Base-by-base conservation (phyloP, 2,888 invertebrate species). In the Sialis fuliginosa region DNA sequence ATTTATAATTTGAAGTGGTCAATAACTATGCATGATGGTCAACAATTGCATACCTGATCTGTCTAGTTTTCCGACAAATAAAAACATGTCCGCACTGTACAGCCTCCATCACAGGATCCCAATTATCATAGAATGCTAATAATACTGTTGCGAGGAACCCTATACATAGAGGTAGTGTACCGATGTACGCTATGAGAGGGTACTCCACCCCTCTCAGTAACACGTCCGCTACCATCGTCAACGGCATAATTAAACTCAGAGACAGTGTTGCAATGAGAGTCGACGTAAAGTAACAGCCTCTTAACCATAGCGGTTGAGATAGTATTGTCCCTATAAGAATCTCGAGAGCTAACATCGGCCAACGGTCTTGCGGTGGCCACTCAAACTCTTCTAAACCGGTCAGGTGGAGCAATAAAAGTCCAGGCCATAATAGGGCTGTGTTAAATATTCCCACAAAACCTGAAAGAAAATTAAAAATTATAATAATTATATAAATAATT, bases 401-500 rank as follows among this genome's bases (percentile, higher is more conserved):
- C 53, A 81, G 84, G 64, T 93, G 88, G 35, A 96, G 70, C 49
- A 89, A 71, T 52, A 91, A 84, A 62, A 97, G 88, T 53, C 87
- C 68, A 47, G 89, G 89, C 91, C 95, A 96, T 56, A 91, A 68
- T 10, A 90, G 66, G 48, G 89, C 66, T n/a, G 88, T 69, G 65
- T 87, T 90, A 61, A 91, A 88, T 41, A 96, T 72, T 5, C 97
- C 96, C 52, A 97, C 90, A 62, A 96, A 87, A 50, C 96, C 91
- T 91, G 62, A 31, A 66, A 61, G 47, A 44, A 48, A 46, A 39
- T 43, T 33, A 22, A 39, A 33, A 45, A 48, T 43, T 33, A 39
- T 49, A 22, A 37, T 40, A 46, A 40, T 22, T 33, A 12, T 47
- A 22, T 22, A 2, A 22, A 22, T 22, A 2, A 22, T 22, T 22